Evolutionary conservation across 2,113 vertebrate species (phyloP).

Genomic region (Chionodraco myersi): DNA sequence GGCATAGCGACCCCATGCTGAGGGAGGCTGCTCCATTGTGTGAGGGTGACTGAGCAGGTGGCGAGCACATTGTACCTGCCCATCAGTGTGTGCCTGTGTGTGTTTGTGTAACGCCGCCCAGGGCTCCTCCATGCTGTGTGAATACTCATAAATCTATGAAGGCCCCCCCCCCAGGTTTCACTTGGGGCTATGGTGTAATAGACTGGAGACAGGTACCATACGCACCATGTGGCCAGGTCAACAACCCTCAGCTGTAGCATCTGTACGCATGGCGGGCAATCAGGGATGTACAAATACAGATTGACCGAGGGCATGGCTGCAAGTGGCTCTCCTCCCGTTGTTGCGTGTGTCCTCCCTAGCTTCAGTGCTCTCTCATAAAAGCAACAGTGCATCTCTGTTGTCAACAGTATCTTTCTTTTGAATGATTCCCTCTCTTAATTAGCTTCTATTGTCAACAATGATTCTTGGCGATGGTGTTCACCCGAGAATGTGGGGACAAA

Average conservation of each 20-base stretch:
- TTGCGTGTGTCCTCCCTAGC: conserved; percentile 28
- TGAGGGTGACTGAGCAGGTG: conserved; percentile 50
- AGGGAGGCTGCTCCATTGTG: conserved; percentile 33
- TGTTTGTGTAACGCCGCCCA: conserved; percentile 36
- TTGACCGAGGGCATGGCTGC: conserved; percentile 46
- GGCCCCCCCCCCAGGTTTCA: conserved; percentile 54
- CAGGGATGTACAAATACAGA: conserved; percentile 42
- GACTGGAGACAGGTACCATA: conserved; percentile 27
- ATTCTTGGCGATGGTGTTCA: conserved; percentile 43
- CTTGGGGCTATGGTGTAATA: conserved; percentile 52
- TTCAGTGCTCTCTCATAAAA: conserved; percentile 25
- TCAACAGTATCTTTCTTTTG: conserved; percentile 43
- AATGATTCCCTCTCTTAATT: conserved; percentile 51
- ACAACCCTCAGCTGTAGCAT: conserved; percentile 60
- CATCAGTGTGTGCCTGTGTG: conserved; percentile 39
- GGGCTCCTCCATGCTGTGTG: conserved; percentile 39
- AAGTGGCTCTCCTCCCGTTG: conserved; percentile 37
- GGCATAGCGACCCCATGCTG: conserved; percentile 48
- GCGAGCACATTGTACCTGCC: conserved; percentile 48
- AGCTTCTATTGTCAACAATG: conserved; percentile 40
- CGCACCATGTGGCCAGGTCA: conserved; percentile 61
- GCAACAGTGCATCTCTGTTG: conserved; percentile 24
- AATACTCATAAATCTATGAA: conserved; percentile 57
- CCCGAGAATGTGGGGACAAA: conserved; percentile 46
- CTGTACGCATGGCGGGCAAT: conserved; percentile 54